Evolutionary conservation across 2,113 vertebrate species (phyloP), one percentile per base, ranked within the genome.

Genomic region (Dipodomys merriami): DNA sequence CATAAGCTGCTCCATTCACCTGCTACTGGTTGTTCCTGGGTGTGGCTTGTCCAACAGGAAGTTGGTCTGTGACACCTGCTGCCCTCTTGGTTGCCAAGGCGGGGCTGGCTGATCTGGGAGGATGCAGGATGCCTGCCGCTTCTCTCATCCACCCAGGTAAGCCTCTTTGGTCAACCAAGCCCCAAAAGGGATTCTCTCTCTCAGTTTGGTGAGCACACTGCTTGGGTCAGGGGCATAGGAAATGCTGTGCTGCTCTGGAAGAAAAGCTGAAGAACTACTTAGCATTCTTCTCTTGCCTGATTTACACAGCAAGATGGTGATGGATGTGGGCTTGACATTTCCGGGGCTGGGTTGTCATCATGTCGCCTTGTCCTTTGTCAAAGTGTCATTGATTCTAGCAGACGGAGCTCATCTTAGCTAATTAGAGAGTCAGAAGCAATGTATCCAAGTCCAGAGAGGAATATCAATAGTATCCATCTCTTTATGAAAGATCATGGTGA

Each of bases 381-480:
- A 85, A 69, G 23, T 30, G 30, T 44, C 73, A 74, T 29, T 18
- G 57, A 19, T 57, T 89, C 84, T 49, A 78, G 72, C 11, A 29
- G 76, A 49, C 1, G 82, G 23, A 67, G 69, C 33, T 77, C 46
- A 49, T 33, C 60, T 87, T 49, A 33, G 39, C 57, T 68, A 53
- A 46, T 57, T 68, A 9, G 35, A 93, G 72, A 86, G 76, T 62
- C 74, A 65, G 74, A 93, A 86, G 64, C 90, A 79, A 90, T 74
- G 10, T 67, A 20, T 44, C 27, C 83, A 20, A 76, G 60, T 76
- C 60, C 25, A 80, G 77, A 88, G 29, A 35, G 67, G 82, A 27
- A n/a, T 13, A 64, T 39, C 62, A 77, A 23, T 8, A 81, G 35
- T 23, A 15, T 69, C 18, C n/a, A 19, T 78, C 29, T 86, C n/a